A percentile compares a stretch with the other conserved stretches of the same genome.
phyloP scores from a whole-genome alignment of 2,797 vertebrate species.

The Ambastaia sidthimunki region DNA sequence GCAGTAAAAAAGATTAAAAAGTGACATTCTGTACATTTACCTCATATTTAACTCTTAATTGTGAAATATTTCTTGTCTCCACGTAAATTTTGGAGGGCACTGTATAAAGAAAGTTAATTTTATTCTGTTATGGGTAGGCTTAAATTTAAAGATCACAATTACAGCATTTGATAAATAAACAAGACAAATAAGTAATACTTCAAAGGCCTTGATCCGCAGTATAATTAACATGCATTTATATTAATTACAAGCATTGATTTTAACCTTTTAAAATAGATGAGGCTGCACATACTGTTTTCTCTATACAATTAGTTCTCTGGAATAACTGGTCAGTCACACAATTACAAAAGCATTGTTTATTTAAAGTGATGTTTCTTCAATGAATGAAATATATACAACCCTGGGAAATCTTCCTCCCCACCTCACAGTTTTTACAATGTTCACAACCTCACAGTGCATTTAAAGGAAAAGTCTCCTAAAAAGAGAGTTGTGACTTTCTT shows the following conservation, averaged over 20 bases:
- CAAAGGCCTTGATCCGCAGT: background rate
- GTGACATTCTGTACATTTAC: no score
- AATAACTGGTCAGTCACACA: background rate
- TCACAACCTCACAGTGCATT: background rate
- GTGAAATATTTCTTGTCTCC: no score
- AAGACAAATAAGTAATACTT: background rate
- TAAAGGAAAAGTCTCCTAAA: no score
- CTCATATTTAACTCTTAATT: no score
- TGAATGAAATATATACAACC: background rate
- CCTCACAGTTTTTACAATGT: background rate
- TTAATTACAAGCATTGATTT: conserved; percentile 16
- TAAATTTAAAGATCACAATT: no score
- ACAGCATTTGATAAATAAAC: no score
- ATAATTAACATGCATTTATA: conserved; percentile 12
- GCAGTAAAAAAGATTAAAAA: no score
- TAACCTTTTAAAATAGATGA: background rate
- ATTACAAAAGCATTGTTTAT: background rate
- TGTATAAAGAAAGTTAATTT: no score
- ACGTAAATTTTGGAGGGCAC: no score
- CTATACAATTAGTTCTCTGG: background rate
- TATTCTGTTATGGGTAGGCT: no score
- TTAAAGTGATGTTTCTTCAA: conserved; percentile 1
- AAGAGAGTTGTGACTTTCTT: no score
- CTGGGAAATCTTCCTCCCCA: background rate
- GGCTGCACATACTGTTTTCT: background rate